Evolutionary conservation across 64 coral and sea anemone species (phyloP).

Genomic region (Pachyseris speciosa): DNA sequence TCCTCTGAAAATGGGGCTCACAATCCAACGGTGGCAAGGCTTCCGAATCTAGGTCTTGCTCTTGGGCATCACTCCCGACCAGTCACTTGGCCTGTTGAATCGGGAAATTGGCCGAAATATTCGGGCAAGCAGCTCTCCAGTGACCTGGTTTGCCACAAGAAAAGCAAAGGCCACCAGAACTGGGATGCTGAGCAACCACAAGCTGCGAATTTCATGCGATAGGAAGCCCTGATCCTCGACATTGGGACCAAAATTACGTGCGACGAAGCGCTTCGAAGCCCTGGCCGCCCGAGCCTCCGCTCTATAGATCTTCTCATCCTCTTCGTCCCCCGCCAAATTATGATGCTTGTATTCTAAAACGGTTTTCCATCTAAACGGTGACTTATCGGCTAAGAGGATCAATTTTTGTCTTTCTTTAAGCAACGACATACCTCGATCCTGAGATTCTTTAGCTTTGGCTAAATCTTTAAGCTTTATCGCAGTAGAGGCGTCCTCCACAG

Average conservation of each 20-base stretch:
- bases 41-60: neutral
- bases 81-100: neutral
- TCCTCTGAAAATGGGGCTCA: neutral
- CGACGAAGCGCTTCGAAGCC: neutral
- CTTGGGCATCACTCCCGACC: neutral
- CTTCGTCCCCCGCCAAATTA: constrained; percentile 10
- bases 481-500: neutral
- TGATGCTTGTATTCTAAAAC: constrained; percentile 35
- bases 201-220: neutral
- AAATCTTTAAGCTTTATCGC: neutral
- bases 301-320: constrained; percentile 27
- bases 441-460: neutral
- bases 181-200: neutral
- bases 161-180: neutral
- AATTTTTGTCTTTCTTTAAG: constrained; percentile 26
- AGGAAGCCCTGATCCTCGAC: neutral
- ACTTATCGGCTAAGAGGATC: constrained; percentile 33
- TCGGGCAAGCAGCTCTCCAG: neutral
- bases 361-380: constrained; percentile 25
- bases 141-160: no score
- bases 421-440: constrained; percentile 15
- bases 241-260: neutral
- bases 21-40: neutral
- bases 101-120: neutral
- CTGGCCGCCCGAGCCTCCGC: neutral